Base-by-base conservation (phyloP, 2,113 vertebrate species). In the Puntigrus tetrazona region DNA sequence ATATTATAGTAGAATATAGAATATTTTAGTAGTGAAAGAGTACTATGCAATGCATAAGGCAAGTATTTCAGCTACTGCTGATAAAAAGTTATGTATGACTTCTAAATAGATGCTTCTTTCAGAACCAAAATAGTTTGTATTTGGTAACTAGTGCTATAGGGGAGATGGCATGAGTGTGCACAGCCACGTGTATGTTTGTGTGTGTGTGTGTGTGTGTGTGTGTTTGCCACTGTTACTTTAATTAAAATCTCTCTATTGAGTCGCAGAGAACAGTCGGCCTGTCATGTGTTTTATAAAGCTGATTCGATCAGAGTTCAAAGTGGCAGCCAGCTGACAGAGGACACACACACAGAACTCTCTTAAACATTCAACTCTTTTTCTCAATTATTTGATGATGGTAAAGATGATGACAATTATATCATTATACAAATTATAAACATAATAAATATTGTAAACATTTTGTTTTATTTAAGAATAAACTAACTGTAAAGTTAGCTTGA, bases 71-170 rank as follows among this genome's bases (percentile, higher is more conserved):
- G 38, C 69, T 87, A 76, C 82, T 84, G 31, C 73, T 77, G 70
- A 41, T 25, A 41, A n/a, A 75, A 79, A 50, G 34, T 85, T 85
- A 82, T 29, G 67, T 85, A 82, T 82, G 45, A 79, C 75, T 72
- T 86, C 38, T 57, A 47, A 87, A 87, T 82, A 86, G 67, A 73
- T 22, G 22, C 50, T 85, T 63, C 85, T 89, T 87, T 87, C 82
- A 78, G 82, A 50, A 22, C 72, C 80, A 75, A 89, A 88, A 85
- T 78, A 74, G 76, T 70, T 83, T 85, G 70, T 77, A 78, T 83
- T 88, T 85, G 50, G 69, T 83, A 85, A 86, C 84, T 72, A 83
- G 34, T 34, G 78, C 74, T 79, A 67, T 63, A 84, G 70, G 72
- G 72, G 63, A 76, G 75, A 85, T 84, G 61, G 45, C 77, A 76